phyloP scores from a whole-genome alignment of 2,888 invertebrate genomes.

The Hydroisotoma schaefferi region DNA sequence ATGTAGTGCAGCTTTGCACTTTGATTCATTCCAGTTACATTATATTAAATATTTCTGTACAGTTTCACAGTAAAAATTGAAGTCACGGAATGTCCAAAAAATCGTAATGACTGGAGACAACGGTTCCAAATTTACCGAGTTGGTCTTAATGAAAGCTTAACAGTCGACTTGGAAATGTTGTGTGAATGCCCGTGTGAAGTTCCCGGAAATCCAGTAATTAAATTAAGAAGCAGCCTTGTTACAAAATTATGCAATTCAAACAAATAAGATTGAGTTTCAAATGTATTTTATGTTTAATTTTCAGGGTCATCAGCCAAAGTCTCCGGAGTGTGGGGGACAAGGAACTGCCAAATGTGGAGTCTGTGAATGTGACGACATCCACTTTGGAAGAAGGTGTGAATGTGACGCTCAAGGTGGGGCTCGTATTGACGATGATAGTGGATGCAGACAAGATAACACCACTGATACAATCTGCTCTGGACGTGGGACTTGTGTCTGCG shows the following conservation, averaged over 20 bases:
- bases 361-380: constrained; percentile 53
- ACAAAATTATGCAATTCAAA: background rate
- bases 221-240: background rate
- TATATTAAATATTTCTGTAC: background rate
- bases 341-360: constrained; percentile 28
- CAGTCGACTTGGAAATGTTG: constrained; percentile 55
- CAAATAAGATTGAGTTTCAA: background rate
- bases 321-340: constrained; percentile 18
- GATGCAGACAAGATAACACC: constrained; percentile 19
- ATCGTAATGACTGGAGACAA: constrained; percentile 30
- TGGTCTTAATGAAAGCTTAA: constrained; percentile 56
- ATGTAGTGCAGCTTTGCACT: background rate
- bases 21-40: no score
- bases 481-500: constrained; percentile 17
- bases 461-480: constrained; percentile 36
- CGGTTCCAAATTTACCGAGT: constrained; percentile 55
- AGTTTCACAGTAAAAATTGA: constrained; percentile 34
- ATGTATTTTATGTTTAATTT: background rate
- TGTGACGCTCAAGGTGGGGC: constrained; percentile 40
- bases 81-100: constrained; percentile 29
- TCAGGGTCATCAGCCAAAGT: constrained; percentile 12
- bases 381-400: constrained; percentile 52
- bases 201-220: constrained; percentile 16
- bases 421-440: constrained; percentile 15
- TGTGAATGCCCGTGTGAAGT: constrained; percentile 57